These are phyloP conservation scores for Plestiodon gilberti DNA, from an alignment of 2,113 vertebrate species.

Conservation along the genomic window DNA sequence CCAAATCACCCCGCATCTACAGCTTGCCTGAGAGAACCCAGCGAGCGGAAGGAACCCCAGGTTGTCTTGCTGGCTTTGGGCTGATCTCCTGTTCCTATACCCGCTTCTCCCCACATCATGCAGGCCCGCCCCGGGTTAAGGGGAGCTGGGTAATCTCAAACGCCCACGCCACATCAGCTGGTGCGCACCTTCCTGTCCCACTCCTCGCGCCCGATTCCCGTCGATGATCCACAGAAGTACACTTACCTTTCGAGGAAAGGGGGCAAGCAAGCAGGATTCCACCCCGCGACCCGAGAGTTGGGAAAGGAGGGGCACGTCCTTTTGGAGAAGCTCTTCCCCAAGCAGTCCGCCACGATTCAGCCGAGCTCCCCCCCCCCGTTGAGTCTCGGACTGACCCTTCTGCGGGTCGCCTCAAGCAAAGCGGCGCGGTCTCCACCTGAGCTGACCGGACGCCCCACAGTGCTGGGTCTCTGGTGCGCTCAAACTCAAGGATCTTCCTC, in stretches of 20 bases:
- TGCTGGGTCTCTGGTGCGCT: neutral
- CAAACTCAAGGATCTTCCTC: neutral
- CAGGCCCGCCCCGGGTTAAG: neutral
- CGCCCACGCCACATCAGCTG: neutral
- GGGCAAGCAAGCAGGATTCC: neutral
- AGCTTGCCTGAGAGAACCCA: neutral
- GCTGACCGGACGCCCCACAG: neutral
- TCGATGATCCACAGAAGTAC: neutral
- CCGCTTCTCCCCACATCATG: neutral
- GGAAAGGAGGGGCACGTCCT: neutral
- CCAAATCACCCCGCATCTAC: too few relatives aligned
- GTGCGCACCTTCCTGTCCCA: neutral
- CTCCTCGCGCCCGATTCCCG: too few relatives aligned
- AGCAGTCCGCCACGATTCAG: neutral
- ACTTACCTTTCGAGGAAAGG: neutral
- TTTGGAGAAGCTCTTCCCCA: neutral
- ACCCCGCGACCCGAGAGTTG: neutral
- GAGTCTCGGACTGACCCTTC: neutral
- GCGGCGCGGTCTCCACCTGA: neutral
- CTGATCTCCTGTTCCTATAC: too few relatives aligned
- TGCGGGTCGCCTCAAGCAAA: too few relatives aligned
- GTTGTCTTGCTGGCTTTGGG: neutral
- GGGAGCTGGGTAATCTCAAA: neutral
- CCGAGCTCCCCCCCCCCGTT: rapidly evolving
- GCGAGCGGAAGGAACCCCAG: neutral